These are phyloP conservation scores for Dasysyrphus tricinctus DNA, from an alignment of 2,888 invertebrate species.

Conservation along the genomic window DNA sequence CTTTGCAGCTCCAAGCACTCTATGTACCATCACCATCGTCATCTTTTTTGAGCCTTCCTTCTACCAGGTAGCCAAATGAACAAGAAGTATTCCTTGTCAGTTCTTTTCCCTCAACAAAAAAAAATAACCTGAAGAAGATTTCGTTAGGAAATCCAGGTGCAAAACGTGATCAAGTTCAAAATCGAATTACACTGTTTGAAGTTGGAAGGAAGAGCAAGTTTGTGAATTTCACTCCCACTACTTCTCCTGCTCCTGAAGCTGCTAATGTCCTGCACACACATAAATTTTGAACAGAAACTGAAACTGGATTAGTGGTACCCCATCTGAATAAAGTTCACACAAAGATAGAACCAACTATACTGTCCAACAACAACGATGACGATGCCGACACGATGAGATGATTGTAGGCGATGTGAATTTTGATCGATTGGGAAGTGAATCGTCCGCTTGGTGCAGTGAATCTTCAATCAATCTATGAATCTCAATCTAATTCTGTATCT, in stretches of 20 bases:
- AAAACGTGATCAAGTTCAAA: conserved; percentile 79
- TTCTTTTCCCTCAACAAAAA: neutral
- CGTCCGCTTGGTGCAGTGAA: conserved; percentile 33
- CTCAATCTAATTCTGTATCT: neutral
- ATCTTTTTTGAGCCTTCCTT: conserved; percentile 56
- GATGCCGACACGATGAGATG: neutral
- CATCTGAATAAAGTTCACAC: conserved; percentile 72
- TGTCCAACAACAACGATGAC: neutral
- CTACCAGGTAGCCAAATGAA: neutral
- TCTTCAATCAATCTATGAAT: conserved; percentile 11
- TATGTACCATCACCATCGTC: conserved; percentile 39
- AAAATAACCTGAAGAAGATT: conserved; percentile 42
- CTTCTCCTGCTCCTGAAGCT: neutral
- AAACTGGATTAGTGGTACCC: conserved; percentile 72
- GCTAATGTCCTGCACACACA: conserved; percentile 61
- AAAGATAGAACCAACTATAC: conserved; percentile 19
- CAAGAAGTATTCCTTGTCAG: neutral
- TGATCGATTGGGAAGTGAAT: conserved; percentile 56
- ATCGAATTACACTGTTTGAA: conserved; percentile 62
- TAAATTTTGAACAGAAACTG: conserved; percentile 53
- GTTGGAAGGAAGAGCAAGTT: conserved; percentile 40
- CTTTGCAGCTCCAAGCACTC: conserved; percentile 29
- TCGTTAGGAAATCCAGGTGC: conserved; percentile 79
- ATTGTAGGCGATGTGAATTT: conserved; percentile 62
- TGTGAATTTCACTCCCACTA: conserved; percentile 40